Percentiles rank a stretch among this genome's conserved stretches.
phyloP scores from a whole-genome alignment of 2,888 invertebrate genomes.

The Helobdella robusta region DNA sequence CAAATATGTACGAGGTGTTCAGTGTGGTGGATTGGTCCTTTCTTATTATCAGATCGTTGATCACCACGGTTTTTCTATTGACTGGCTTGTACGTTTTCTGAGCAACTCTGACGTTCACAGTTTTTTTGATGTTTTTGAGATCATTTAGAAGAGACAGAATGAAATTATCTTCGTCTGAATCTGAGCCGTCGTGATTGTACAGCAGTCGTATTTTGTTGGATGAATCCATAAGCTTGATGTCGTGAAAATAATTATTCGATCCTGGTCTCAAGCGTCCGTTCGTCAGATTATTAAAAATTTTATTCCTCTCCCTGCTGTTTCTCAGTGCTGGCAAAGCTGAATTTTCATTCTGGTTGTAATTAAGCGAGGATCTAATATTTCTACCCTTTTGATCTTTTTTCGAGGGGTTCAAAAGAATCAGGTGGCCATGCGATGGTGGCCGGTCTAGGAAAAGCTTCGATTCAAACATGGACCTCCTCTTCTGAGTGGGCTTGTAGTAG shows the following conservation, averaged over 20 bases:
- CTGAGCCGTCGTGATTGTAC: constrained; percentile 21
- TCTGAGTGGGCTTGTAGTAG: constrained; percentile 15
- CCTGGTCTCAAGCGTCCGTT: no score
- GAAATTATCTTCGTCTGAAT: constrained; percentile 8
- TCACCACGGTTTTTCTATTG: not conserved
- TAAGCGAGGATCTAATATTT: not conserved
- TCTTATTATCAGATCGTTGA: not conserved
- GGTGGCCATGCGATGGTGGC: constrained; percentile 16
- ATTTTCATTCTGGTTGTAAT: no score
- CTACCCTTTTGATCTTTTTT: not conserved
- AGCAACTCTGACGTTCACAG: constrained; percentile 12
- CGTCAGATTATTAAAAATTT: no score
- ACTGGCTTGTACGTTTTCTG: not conserved
- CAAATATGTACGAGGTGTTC: not conserved
- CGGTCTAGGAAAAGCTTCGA: constrained; percentile 5
- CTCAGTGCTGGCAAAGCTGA: not conserved
- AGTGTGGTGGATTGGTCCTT: not conserved
- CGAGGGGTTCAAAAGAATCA: constrained; percentile 3
- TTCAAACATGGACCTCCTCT: constrained; percentile 21
- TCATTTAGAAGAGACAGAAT: constrained; percentile 19
- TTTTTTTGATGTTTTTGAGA: constrained; percentile 20
- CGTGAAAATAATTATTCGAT: no score
- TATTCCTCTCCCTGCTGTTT: not conserved
- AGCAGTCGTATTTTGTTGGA: constrained; percentile 21
- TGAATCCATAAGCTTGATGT: constrained; percentile 3